Conservation (phyloP, 2,113 vertebrate species). For the Zapornia atra region DNA sequence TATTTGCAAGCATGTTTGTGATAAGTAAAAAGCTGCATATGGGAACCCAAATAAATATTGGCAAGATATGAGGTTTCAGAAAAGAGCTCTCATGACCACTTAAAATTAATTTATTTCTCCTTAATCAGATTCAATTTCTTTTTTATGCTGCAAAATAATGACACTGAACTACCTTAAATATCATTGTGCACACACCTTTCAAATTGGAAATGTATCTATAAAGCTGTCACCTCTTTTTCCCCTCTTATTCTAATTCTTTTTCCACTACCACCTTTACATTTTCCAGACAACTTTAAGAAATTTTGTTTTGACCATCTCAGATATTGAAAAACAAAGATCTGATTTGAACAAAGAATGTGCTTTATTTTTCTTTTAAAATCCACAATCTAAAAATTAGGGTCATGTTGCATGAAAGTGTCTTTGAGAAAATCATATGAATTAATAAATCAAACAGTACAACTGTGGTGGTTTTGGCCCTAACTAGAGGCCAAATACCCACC, state of each 20-base stretch:
- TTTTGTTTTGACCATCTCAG: neutral
- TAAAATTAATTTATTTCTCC: neutral
- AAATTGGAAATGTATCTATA: neutral
- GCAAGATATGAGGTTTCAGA: neutral
- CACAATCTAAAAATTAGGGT: neutral
- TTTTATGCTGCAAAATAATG: neutral
- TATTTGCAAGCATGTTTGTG: neutral
- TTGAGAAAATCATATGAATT: neutral
- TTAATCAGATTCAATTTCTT: neutral
- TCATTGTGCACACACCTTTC: neutral
- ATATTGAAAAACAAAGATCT: neutral
- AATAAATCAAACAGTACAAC: neutral
- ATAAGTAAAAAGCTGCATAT: neutral
- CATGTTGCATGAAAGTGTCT: neutral
- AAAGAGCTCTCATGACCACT: neutral
- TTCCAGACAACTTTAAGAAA: neutral
- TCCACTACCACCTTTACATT: neutral
- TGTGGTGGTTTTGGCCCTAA: too few relatives aligned
- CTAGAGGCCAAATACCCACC: too few relatives aligned
- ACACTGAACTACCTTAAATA: neutral
- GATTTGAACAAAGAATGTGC: neutral
- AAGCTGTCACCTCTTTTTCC: neutral
- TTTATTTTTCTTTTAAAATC: neutral
- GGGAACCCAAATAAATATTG: neutral
- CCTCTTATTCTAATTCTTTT: neutral